A percentile compares a stretch with the other conserved stretches of the same genome.
phyloP scores from a whole-genome alignment of 2,888 invertebrate genomes.

The Ganaspis brasiliensis region DNA sequence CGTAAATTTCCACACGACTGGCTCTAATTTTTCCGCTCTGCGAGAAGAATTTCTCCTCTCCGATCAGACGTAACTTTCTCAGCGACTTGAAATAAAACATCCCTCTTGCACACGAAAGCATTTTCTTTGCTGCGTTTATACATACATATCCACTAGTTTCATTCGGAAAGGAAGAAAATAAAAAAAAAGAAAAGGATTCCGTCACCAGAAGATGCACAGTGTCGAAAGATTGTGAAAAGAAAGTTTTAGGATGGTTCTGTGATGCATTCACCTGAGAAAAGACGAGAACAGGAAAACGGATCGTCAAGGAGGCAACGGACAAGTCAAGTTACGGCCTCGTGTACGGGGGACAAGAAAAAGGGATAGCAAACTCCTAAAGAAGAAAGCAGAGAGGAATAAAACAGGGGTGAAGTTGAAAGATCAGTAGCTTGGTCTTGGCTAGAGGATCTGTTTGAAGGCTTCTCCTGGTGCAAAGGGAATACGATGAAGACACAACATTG shows the following conservation, averaged over 20 bases:
- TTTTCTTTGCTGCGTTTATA: conserved; percentile 20
- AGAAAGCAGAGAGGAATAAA: conserved; percentile 30
- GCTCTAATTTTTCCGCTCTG: conserved; percentile 35
- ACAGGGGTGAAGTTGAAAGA: conserved; percentile 18
- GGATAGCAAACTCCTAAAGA: conserved; percentile 22
- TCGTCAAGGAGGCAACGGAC: conserved; percentile 24
- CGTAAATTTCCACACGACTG: conserved; percentile 39
- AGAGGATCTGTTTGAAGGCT: conserved; percentile 13
- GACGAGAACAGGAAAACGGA: conserved; percentile 27
- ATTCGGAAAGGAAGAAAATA: conserved; percentile 1
- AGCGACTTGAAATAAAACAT: conserved; percentile 32
- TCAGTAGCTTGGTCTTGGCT: conserved; percentile 16
- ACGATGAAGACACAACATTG: conserved; percentile 1
- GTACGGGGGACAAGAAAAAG: conserved; percentile 31
- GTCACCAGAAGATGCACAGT: conserved; percentile 20
- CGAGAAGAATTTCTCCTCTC: conserved; percentile 28
- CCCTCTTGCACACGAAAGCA: conserved; percentile 12
- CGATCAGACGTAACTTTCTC: conserved; percentile 42
- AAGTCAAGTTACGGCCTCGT: conserved; percentile 30
- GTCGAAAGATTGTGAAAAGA: conserved; percentile 17
- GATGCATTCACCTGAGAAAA: conserved; percentile 34
- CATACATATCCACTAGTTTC: conserved; percentile 4
- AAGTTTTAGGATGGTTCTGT: conserved; percentile 30
- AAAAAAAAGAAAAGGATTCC: background rate
- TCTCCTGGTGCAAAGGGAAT: conserved; percentile 21